Percentiles rank a stretch among this genome's conserved stretches.
phyloP scores from a whole-genome alignment of 2,113 vertebrate species.

The Silurus glanis region DNA sequence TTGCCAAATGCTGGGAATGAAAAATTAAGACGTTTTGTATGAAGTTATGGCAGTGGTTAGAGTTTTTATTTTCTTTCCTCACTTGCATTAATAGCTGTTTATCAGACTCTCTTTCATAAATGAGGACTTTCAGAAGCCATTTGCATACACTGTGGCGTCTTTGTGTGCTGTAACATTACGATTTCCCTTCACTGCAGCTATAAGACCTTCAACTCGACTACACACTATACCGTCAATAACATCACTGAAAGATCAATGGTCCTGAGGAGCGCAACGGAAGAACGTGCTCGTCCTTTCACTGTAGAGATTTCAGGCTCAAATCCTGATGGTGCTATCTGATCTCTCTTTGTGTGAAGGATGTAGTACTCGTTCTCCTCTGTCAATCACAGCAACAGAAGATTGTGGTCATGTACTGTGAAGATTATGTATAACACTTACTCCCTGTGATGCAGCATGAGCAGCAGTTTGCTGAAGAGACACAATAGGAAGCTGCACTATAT shows the following conservation, averaged over 20 bases:
- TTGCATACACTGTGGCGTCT: background rate
- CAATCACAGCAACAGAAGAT: background rate
- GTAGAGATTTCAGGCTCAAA: too few relatives aligned
- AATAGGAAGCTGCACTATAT: too few relatives aligned
- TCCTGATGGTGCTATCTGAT: background rate
- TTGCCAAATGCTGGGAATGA: too few relatives aligned
- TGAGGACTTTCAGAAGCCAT: background rate
- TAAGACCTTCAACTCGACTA: background rate
- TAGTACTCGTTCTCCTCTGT: background rate
- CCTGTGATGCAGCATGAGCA: background rate
- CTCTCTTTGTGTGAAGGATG: background rate
- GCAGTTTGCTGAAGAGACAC: background rate
- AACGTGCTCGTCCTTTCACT: too few relatives aligned
- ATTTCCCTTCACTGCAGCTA: too few relatives aligned
- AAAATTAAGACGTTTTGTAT: too few relatives aligned
- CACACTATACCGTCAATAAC: background rate
- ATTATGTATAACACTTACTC: background rate
- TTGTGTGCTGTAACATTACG: too few relatives aligned
- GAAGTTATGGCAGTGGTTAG: too few relatives aligned
- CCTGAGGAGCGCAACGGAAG: background rate
- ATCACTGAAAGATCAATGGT: background rate
- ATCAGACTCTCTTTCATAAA: too few relatives aligned
- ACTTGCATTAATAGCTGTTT: background rate
- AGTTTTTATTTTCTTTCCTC: background rate
- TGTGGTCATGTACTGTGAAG: background rate